Percentiles rank a stretch among this genome's conserved stretches.
These are phyloP conservation scores for Elachura formosa DNA, from an alignment of 2,113 vertebrate species.

Conservation along the genomic window DNA sequence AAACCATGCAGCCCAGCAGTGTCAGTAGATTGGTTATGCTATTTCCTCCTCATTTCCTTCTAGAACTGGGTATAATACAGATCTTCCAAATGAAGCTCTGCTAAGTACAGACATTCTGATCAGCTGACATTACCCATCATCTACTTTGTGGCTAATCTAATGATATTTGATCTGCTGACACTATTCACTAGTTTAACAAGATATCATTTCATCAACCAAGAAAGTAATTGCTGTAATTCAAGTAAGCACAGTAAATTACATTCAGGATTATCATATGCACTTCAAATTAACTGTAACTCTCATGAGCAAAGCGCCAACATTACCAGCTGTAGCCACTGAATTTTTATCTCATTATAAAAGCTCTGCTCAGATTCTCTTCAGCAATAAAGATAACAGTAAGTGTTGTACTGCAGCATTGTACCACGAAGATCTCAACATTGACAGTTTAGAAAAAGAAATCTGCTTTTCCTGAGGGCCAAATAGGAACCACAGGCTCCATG, in stretches of 20 bases:
- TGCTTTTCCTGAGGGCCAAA: neutral
- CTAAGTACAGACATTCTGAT: neutral
- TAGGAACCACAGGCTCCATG: neutral
- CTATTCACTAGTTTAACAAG: conserved; percentile 20
- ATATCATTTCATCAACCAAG: conserved; percentile 15
- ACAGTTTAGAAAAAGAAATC: neutral
- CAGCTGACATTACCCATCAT: neutral
- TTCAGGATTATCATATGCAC: neutral
- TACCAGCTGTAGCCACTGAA: neutral
- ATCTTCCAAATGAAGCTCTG: neutral
- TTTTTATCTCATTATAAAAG: neutral
- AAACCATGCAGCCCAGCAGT: neutral
- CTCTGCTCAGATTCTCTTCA: neutral
- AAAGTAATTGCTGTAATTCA: conserved; percentile 32
- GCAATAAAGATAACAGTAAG: neutral
- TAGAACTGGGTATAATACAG: neutral
- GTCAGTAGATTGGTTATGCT: accelerated
- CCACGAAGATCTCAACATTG: neutral
- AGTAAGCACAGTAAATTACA: conserved; percentile 13
- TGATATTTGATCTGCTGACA: conserved; percentile 30
- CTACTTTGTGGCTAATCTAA: conserved; percentile 7
- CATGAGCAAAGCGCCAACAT: neutral
- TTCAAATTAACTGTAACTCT: neutral
- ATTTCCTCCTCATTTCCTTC: neutral
- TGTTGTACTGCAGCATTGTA: neutral